Conservation (phyloP, 2,113 vertebrate genomes). For the Craseonycteris thonglongyai region DNA sequence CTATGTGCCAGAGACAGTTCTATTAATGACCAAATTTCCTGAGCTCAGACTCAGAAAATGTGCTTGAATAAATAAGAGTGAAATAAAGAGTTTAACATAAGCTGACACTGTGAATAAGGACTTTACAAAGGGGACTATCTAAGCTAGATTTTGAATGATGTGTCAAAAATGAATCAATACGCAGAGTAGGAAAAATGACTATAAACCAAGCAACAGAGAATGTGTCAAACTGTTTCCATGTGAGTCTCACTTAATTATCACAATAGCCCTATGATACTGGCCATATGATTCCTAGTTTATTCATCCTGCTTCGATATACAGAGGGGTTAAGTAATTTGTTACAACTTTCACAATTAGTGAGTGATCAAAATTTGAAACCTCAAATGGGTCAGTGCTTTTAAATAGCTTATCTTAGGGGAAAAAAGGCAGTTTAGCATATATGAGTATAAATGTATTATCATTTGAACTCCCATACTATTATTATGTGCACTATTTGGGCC, state of each 20-base stretch:
- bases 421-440: not conserved
- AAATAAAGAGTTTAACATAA: not conserved
- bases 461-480: not conserved
- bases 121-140: not conserved
- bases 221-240: not conserved
- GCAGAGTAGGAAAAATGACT: not conserved
- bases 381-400: not conserved
- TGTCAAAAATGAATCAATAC: constrained; percentile 30
- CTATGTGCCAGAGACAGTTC: not conserved
- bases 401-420: not conserved
- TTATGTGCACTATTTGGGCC: not conserved
- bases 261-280: not conserved
- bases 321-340: not conserved
- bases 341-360: not conserved
- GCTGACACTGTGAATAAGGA: constrained; percentile 28
- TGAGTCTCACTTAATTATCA: not conserved
- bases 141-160: constrained; percentile 14
- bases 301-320: not conserved
- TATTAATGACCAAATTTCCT: not conserved
- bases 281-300: not conserved
- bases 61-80: not conserved
- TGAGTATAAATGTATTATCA: not conserved
- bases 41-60: not conserved
- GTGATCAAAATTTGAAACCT: not conserved
- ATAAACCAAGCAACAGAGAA: not conserved